phyloP scores from a whole-genome alignment of 2,888 invertebrate genomes.

The Caenorhabditis sinica region DNA sequence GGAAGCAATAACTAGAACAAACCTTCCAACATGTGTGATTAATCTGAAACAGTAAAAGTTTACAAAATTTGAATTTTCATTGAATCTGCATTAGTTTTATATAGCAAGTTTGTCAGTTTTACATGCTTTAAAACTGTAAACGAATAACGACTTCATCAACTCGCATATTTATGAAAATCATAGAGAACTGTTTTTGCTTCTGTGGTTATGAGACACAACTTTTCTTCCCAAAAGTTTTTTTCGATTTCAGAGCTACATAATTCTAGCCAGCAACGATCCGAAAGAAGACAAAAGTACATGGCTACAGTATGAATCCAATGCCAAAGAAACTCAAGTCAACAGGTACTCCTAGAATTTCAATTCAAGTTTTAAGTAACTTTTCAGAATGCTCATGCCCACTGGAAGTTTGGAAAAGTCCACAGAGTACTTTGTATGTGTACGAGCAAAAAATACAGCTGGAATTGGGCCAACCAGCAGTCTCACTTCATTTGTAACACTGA shows the following conservation, averaged over 20 bases:
- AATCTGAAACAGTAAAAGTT: too few relatives aligned
- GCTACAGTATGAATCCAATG: constrained; percentile 63
- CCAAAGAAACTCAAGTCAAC: constrained; percentile 55
- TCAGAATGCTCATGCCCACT: constrained; percentile 61
- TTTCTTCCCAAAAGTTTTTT: not conserved
- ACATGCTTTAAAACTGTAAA: too few relatives aligned
- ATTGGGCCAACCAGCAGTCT: constrained; percentile 66
- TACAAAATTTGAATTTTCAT: too few relatives aligned
- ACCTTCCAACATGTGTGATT: too few relatives aligned
- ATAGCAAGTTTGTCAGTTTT: too few relatives aligned
- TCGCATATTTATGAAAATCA: too few relatives aligned
- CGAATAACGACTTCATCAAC: too few relatives aligned
- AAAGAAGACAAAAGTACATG: constrained; percentile 60
- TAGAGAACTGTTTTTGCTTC: too few relatives aligned
- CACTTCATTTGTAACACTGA: constrained; percentile 64
- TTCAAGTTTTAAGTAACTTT: not conserved
- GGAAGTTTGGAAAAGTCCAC: constrained; percentile 67
- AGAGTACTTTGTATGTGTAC: constrained; percentile 67
- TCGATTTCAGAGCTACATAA: constrained; percentile 55
- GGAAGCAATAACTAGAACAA: too few relatives aligned
- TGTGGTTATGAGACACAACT: too few relatives aligned
- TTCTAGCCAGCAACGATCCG: constrained; percentile 50
- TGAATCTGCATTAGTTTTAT: too few relatives aligned
- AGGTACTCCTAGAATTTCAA: not conserved
- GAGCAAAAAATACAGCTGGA: constrained; percentile 70